Percentiles rank a stretch among this genome's conserved stretches.
Evolutionary conservation across 2,888 invertebrate genomes (phyloP).

Genomic region (Melikaiella ostensackeni): DNA sequence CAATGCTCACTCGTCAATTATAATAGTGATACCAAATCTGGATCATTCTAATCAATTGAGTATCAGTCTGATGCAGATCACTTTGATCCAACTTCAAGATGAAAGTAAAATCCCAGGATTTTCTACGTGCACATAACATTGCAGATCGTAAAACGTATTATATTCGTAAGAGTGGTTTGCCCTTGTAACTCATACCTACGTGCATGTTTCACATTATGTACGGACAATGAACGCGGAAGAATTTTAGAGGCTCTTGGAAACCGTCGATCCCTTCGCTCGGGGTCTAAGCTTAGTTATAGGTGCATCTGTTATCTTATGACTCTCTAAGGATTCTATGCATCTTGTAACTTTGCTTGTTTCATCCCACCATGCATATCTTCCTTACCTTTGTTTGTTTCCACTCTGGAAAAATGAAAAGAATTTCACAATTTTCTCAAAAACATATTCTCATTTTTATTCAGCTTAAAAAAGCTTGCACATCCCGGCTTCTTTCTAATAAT

Average conservation of each 20-base stretch:
- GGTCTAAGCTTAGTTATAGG: slow-evolving; percentile 26
- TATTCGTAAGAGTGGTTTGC: not conserved
- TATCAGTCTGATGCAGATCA: too few species aligned
- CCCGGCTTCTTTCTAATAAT: too few species aligned
- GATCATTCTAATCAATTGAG: too few species aligned
- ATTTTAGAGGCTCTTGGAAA: slow-evolving; percentile 59
- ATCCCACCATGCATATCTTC: not conserved
- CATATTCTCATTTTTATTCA: too few species aligned
- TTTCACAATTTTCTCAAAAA: not conserved
- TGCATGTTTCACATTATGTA: slow-evolving; percentile 43
- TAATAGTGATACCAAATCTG: too few species aligned
- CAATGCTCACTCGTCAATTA: too few species aligned
- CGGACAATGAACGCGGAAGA: slow-evolving; percentile 71
- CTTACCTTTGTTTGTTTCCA: not conserved
- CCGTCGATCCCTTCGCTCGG: slow-evolving; percentile 34
- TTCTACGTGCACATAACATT: not conserved
- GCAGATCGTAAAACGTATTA: not conserved
- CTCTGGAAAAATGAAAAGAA: not conserved
- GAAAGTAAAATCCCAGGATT: too few species aligned
- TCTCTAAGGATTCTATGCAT: slow-evolving; percentile 6
- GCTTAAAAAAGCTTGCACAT: too few species aligned
- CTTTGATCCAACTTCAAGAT: too few species aligned
- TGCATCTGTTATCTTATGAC: slow-evolving; percentile 26
- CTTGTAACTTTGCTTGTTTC: slow-evolving; percentile 29
- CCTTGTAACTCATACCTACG: slow-evolving; percentile 11